Conservation (phyloP, 2,797 vertebrate genomes). For the Ceryle rudis region DNA sequence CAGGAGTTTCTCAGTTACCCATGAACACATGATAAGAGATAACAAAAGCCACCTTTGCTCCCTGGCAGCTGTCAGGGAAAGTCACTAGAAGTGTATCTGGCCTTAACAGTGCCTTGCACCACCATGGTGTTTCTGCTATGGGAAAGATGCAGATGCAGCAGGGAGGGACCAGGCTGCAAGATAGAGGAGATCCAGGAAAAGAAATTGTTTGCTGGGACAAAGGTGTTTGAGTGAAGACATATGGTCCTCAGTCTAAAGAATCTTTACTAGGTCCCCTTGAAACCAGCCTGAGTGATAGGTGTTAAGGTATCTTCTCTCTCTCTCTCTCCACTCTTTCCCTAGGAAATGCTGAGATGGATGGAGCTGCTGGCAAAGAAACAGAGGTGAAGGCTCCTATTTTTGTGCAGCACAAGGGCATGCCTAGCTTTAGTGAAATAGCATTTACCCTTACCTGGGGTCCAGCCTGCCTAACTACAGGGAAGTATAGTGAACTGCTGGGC, state of each 20-base stretch:
- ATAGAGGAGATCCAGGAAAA: not conserved
- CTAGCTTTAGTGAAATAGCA: not conserved
- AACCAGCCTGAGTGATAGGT: not conserved
- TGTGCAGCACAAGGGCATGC: not conserved
- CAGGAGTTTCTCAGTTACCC: not conserved
- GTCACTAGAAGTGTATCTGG: not conserved
- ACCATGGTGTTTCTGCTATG: not conserved
- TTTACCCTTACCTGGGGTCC: not conserved
- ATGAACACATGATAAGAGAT: not conserved
- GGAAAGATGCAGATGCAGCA: not conserved
- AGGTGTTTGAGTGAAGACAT: not conserved
- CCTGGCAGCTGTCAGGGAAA: not conserved
- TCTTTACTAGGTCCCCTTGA: not conserved
- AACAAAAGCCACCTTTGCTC: not conserved
- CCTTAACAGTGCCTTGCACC: not conserved
- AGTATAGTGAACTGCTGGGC: not conserved
- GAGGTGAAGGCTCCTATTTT: slow-evolving; percentile 21
- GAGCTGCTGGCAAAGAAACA: not conserved
- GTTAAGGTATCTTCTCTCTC: not conserved
- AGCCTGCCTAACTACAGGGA: not conserved
- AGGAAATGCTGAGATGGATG: not conserved
- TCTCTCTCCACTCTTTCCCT: not conserved
- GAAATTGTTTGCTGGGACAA: not conserved
- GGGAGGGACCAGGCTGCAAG: not conserved
- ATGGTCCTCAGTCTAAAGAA: not conserved